A percentile compares a stretch with the other conserved stretches of the same genome.
phyloP scores from a whole-genome alignment of 2,888 invertebrate genomes.

The Troglohyphantes excavatus region DNA sequence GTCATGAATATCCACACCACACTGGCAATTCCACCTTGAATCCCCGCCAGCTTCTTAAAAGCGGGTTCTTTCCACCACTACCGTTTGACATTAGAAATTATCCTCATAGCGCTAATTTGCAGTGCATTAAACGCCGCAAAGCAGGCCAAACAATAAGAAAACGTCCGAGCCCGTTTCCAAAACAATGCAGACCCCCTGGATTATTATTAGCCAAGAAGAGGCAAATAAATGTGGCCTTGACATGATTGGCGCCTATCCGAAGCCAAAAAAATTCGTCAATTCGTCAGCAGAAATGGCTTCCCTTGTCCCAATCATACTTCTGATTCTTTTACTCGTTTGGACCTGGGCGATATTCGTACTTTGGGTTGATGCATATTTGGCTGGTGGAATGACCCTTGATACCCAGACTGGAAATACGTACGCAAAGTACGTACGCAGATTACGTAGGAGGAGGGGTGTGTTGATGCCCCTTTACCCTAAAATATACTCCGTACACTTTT shows the following conservation, averaged over 20 bases:
- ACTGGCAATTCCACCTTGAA: constrained; percentile 32
- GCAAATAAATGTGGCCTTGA: constrained; percentile 76
- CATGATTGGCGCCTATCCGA: constrained; percentile 73
- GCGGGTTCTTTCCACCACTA: constrained; percentile 10
- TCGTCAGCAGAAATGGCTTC: constrained; percentile 71
- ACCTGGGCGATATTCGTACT: constrained; percentile 4
- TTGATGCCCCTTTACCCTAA: neutral
- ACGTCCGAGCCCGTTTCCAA: constrained; percentile 62
- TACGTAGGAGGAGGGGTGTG: neutral
- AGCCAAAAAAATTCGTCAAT: constrained; percentile 57
- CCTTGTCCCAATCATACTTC: constrained; percentile 68
- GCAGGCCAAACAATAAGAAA: constrained; percentile 70
- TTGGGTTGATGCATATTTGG: neutral
- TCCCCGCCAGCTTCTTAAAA: constrained; percentile 46
- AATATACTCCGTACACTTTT: neutral
- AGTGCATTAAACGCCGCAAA: constrained; percentile 42
- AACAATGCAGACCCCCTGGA: constrained; percentile 67
- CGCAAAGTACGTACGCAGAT: neutral
- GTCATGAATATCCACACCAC: constrained; percentile 15
- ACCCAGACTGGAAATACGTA: no score
- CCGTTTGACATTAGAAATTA: constrained; percentile 64
- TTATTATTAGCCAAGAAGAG: constrained; percentile 75
- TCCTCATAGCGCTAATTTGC: constrained; percentile 60
- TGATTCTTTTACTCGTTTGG: constrained; percentile 42
- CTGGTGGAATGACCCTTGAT: constrained; percentile 41